Conservation (phyloP, 2,888 invertebrate genomes). For the Hyposoter didymator region DNA sequence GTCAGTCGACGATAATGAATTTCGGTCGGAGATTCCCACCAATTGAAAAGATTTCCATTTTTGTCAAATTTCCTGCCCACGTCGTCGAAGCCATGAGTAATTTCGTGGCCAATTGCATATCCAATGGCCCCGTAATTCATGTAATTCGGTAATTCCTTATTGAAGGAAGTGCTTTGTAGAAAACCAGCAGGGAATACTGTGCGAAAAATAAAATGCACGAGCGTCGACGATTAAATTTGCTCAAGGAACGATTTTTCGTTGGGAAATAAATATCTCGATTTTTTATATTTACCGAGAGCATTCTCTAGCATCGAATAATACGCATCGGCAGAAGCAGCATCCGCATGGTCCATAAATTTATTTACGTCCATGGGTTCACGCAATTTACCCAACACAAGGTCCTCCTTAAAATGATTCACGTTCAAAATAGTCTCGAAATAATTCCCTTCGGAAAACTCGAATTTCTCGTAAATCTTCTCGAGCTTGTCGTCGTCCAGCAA, state of each 20-base stretch:
- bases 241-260: not conserved
- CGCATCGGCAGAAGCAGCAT: conserved; percentile 85
- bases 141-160: conserved; percentile 93
- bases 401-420: conserved; percentile 84
- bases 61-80: not conserved
- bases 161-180: conserved; percentile 96
- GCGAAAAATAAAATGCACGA: conserved; percentile 39
- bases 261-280: not conserved
- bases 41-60: not conserved
- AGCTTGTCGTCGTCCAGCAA: conserved; percentile 93
- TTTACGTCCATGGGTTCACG: conserved; percentile 85
- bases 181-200: conserved; percentile 97
- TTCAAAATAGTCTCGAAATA: conserved; percentile 85
- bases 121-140: conserved; percentile 75
- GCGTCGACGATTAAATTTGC: not conserved
- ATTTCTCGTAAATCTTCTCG: conserved; percentile 89
- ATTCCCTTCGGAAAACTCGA: conserved; percentile 83
- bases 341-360: conserved; percentile 85
- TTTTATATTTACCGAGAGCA: conserved; percentile 85
- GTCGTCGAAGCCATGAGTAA: conserved; percentile 3
- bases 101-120: not conserved
- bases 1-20: not conserved
- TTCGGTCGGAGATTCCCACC: not conserved
- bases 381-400: conserved; percentile 85
- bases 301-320: conserved; percentile 86